Conservation (phyloP, 2,113 vertebrate genomes). For the Neofelis nebulosa region DNA sequence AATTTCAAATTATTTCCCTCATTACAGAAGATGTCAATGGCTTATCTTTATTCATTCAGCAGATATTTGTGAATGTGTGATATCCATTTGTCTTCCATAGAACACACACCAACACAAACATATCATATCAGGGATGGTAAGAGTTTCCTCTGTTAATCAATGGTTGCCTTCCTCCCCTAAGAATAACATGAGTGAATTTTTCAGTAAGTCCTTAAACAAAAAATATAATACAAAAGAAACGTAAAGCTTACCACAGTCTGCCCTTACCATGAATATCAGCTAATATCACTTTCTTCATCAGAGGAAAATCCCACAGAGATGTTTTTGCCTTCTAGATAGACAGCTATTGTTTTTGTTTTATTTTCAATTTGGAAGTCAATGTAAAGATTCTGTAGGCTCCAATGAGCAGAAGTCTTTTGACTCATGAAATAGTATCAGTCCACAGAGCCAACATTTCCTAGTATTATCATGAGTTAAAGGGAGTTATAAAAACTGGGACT, state of each 20-base stretch:
- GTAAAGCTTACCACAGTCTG: not conserved
- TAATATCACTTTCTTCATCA: slow-evolving; percentile 58
- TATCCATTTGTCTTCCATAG: slow-evolving; percentile 31
- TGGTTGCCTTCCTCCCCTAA: not conserved
- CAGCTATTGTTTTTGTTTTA: slow-evolving; percentile 57
- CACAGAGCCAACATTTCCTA: not conserved
- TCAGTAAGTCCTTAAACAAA: slow-evolving; percentile 1
- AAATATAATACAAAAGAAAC: not conserved
- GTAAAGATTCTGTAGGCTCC: slow-evolving; percentile 8
- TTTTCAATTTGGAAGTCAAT: slow-evolving; percentile 52
- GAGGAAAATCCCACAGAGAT: not conserved
- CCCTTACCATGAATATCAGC: slow-evolving; percentile 40
- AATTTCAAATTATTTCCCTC: not conserved
- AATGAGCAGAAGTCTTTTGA: slow-evolving; percentile 42
- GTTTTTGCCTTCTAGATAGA: slow-evolving; percentile 42
- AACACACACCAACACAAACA: slow-evolving; percentile 33
- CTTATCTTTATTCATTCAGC: not conserved
- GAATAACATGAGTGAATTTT: slow-evolving; percentile 33
- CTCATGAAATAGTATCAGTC: not conserved
- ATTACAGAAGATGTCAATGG: not conserved
- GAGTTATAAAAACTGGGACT: not conserved
- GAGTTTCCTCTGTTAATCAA: slow-evolving; percentile 23
- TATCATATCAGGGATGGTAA: not conserved
- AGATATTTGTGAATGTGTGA: not conserved
- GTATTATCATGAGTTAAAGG: not conserved